These are phyloP conservation scores for Cetoscarus ocellatus DNA, from an alignment of 2,797 vertebrate species.

Conservation along the genomic window DNA sequence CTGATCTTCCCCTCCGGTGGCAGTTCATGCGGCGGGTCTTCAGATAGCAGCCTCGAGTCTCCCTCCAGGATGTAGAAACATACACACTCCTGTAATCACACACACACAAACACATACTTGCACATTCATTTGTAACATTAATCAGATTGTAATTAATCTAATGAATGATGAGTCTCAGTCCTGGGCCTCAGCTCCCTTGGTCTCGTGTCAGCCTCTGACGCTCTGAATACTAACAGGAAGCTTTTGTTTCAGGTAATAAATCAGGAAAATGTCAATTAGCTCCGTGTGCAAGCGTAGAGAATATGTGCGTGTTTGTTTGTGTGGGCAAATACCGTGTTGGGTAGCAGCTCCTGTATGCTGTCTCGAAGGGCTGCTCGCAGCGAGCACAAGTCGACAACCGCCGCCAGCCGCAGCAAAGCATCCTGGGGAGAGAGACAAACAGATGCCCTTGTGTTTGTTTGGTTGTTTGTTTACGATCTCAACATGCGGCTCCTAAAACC, in stretches of 20 bases:
- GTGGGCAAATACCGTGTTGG: constrained; percentile 87
- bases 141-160: constrained; percentile 46
- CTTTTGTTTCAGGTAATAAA: constrained; percentile 31
- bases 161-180: constrained; percentile 41
- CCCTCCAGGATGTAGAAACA: constrained; percentile 88
- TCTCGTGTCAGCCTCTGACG: constrained; percentile 23
- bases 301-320: constrained; percentile 1
- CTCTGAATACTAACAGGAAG: constrained; percentile 36
- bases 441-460: constrained; percentile 56
- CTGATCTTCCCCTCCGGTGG: constrained; percentile 89
- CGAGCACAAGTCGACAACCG: constrained; percentile 82
- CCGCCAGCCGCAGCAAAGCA: constrained; percentile 91
- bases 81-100: constrained; percentile 86
- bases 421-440: constrained; percentile 86
- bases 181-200: constrained; percentile 17
- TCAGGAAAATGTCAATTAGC: constrained; percentile 32
- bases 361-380: constrained; percentile 89
- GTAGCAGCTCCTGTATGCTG: constrained; percentile 87
- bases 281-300: constrained; percentile 30
- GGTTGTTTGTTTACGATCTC: constrained; percentile 57
- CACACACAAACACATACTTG: constrained; percentile 39
- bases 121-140: constrained; percentile 38
- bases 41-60: constrained; percentile 85
- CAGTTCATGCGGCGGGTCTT: constrained; percentile 88
- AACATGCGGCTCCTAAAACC: constrained; percentile 36